Conservation (phyloP, 1,140 invertebrate species). For the Apis laboriosa region DNA sequence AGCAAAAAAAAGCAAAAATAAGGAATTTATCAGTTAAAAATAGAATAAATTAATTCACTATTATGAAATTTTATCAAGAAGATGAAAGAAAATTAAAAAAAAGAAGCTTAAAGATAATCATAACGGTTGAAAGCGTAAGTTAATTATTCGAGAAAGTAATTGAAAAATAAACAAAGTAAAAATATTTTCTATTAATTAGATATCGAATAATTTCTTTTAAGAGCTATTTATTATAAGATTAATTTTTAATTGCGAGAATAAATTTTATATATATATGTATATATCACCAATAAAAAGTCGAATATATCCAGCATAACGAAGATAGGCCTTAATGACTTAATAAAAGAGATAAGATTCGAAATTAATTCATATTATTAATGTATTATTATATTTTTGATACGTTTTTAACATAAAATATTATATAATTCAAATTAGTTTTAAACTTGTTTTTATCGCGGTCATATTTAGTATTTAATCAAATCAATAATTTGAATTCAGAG, state of each 20-base stretch:
- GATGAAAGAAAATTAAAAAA: neutral
- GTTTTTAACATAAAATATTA: conserved; percentile 27
- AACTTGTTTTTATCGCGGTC: conserved; percentile 3
- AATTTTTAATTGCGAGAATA: conserved; percentile 42
- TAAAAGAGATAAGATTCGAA: conserved; percentile 65
- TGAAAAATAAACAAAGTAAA: neutral
- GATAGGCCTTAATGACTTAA: conserved; percentile 64
- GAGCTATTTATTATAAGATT: conserved; percentile 47
- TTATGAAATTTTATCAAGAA: neutral
- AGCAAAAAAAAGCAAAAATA: neutral
- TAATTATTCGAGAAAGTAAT: neutral
- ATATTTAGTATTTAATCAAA: neutral
- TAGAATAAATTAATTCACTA: neutral
- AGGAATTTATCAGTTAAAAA: neutral
- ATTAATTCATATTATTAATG: conserved; percentile 55
- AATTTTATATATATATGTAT: neutral
- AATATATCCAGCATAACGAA: conserved; percentile 58
- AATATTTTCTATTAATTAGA: conserved; percentile 49
- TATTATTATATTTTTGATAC: conserved; percentile 32
- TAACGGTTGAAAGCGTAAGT: neutral
- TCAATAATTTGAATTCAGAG: neutral
- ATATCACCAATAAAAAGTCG: conserved; percentile 30
- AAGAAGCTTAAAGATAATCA: neutral
- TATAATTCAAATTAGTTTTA: neutral
- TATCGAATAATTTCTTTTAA: conserved; percentile 27